These are phyloP conservation scores for Uropetala carovei DNA, from an alignment of 2,888 invertebrate species.

Conservation along the genomic window DNA sequence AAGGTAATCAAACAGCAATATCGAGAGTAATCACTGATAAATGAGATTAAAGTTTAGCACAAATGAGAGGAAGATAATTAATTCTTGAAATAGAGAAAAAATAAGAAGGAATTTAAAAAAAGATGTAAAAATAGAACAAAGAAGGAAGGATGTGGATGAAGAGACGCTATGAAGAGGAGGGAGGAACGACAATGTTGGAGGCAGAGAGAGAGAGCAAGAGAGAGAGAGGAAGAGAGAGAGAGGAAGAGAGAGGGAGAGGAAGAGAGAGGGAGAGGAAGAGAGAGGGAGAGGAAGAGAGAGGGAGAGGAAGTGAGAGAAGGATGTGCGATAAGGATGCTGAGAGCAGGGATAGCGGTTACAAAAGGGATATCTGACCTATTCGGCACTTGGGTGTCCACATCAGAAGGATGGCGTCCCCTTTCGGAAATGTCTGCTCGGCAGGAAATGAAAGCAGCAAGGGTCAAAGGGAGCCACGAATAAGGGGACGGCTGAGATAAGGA, in stretches of 20 bases:
- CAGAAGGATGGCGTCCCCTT: conserved; percentile 31
- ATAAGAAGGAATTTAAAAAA: too few species aligned
- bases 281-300: not conserved
- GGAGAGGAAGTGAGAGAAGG: not conserved
- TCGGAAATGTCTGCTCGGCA: conserved; percentile 43
- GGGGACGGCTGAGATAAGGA: not conserved
- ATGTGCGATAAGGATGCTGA: not conserved
- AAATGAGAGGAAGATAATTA: too few species aligned
- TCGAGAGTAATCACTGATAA: too few species aligned
- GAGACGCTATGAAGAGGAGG: too few species aligned
- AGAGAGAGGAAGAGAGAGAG: not conserved
- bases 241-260: not conserved
- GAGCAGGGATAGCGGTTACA: not conserved
- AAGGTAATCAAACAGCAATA: too few species aligned
- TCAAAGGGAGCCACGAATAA: not conserved
- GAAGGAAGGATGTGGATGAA: too few species aligned
- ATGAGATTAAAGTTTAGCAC: too few species aligned
- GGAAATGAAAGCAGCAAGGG: conserved; percentile 50
- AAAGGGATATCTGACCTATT: conserved; percentile 48
- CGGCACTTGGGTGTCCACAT: conserved; percentile 54
- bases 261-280: not conserved
- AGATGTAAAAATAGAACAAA: too few species aligned
- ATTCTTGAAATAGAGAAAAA: too few species aligned
- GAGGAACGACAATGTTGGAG: not conserved
- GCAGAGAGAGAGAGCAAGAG: not conserved